Evolutionary conservation across 2,888 invertebrate genomes (phyloP), one percentile per base, ranked within the genome.

Genomic region (Sclerodermus sp.): DNA sequence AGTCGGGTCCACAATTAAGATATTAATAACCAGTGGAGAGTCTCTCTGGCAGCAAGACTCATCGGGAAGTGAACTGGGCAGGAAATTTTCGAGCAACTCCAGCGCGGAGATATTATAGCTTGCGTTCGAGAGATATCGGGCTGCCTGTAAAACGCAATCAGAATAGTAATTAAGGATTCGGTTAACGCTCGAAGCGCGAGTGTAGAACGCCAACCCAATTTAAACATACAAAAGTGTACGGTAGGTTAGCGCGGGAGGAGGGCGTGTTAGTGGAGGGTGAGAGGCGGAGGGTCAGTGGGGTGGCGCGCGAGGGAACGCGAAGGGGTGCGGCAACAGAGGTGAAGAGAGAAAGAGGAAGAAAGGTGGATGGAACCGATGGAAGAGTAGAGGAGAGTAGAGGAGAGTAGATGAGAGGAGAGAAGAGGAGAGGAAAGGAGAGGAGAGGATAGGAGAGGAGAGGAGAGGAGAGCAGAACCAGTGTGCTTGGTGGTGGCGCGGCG

Each of bases 141-240:
- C 41, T 47, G 55, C 51, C 53, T 49, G 53, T 47, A 56, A 55
- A 69, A 69, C 65, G 70, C 68, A 70, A 71, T 73, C 69, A 64
- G 68, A 71, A 71, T 71, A 69, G 71, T 72, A 73, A 73, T 73
- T 71, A 72, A 72, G 67, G 67, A 73, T 72, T 73, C 67, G 68
- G 70, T 70, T 69, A 71, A 71, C 68, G 69, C 66, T 65, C 60
- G 53, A 54, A 57, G 61, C 63, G 64, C 62, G 66, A 67, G 70
- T 63, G 66, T 64, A 64, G 70, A 70, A 62, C 68, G 67, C 68
- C n/a, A 67, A 69, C 67, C 71, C 71, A 71, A 73, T 72, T 72
- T 72, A 64, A 72, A 53, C 64, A 53, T 58, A 23, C 66, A 69
- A 71, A 72, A 71, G 68, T 71, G 64, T 63, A 62, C 62, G 66